Evolutionary conservation across 2,888 invertebrate species (phyloP), one percentile per base, ranked within the genome.

Genomic region (Diaprepes abbreviatus): DNA sequence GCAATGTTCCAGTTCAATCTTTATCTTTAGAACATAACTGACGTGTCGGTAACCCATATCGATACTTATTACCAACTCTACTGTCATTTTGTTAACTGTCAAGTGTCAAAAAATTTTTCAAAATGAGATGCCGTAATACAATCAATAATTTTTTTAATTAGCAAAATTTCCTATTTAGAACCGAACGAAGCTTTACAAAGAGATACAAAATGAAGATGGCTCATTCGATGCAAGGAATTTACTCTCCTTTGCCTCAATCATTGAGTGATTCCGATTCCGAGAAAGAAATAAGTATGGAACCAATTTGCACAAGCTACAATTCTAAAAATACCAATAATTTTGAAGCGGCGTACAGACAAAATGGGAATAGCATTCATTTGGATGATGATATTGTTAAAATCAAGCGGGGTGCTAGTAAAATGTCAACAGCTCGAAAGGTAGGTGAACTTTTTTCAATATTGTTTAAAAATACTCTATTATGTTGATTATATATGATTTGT

Each of bases 221-320:
- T 40, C 78, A 79, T 70, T 74, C 78, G 16, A 75, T 85, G 68
- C 87, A 87, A 82, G 87, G 87, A 75, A 88, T 89, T 78, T 93
- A 93, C 82, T 89, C 92, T 77, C 93, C 93, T 65, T 83, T 93
- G 78, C 92, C 92, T 72, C 93, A 93, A 85, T 89, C 90, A 74
- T 86, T 93, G 76, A 73, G 92, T 64, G 93, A 93, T 83, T 92
- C 92, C 0, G 81, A 93, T 77, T 92, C 92, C 0, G 93, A 93
- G 78, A 92, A 92, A 78, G 93, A 93, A 77, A 85, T 85, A 50
- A 84, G 83, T 65, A 83, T 80, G 78, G 80, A 81, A 67, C 76
- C 76, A 3, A 71, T 79, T 7, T 77, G 74, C 40, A 70, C 75
- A 21, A 76, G 73, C 48, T 74, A 74, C 64, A 62, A 68, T 43